A percentile compares a stretch with the other conserved stretches of the same genome.
phyloP scores from a whole-genome alignment of 2,888 invertebrate species.

The Drosophila heteroneura region DNA sequence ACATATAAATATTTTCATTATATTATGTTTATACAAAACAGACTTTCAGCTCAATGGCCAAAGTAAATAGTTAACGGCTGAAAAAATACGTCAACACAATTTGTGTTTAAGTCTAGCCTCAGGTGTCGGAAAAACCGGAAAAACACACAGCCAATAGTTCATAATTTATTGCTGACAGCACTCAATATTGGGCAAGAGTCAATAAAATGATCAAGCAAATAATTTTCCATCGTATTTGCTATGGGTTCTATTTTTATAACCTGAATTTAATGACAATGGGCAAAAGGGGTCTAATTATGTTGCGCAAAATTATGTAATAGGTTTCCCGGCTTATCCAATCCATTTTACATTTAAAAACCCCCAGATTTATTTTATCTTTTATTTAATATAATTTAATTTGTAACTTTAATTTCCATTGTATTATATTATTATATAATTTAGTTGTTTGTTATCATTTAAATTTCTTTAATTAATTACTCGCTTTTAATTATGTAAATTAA shows the following conservation, averaged over 20 bases:
- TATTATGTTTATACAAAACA: neutral
- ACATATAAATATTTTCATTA: slow-evolving; percentile 48
- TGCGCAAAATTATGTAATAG: neutral
- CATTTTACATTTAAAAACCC: neutral
- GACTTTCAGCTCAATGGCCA: slow-evolving; percentile 26
- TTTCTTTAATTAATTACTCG: rapidly evolving
- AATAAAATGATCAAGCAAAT: slow-evolving; percentile 12
- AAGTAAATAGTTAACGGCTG: slow-evolving; percentile 49
- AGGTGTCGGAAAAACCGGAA: slow-evolving; percentile 2
- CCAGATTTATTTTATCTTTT: neutral
- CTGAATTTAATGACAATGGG: neutral
- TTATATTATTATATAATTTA: neutral
- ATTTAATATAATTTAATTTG: neutral
- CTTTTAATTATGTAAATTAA: neutral
- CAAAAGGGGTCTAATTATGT: neutral
- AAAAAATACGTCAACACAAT: slow-evolving; percentile 38
- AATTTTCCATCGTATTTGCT: neutral
- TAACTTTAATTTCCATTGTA: neutral
- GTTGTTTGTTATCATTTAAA: neutral
- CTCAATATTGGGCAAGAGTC: slow-evolving; percentile 5
- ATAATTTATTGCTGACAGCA: slow-evolving; percentile 35
- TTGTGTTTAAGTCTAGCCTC: slow-evolving; percentile 17
- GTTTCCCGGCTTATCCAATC: neutral
- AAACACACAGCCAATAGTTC: slow-evolving; percentile 18
- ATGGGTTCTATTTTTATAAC: neutral